These are phyloP conservation scores for Polietes domitor DNA, from an alignment of 2,888 invertebrate species.

Conservation along the genomic window DNA sequence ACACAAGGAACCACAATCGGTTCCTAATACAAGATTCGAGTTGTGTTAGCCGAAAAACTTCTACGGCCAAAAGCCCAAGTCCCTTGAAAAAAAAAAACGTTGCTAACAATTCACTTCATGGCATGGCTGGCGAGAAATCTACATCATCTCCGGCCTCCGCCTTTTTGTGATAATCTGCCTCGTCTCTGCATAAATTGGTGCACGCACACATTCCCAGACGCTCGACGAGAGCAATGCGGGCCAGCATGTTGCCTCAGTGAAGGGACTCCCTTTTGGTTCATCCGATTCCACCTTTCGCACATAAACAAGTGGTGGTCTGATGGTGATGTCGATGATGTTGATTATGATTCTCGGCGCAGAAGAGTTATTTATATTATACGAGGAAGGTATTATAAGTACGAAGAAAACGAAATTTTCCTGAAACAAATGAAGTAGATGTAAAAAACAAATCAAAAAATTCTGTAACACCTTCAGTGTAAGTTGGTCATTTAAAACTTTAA, in stretches of 20 bases:
- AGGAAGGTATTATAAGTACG: not conserved
- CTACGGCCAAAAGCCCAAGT: not conserved
- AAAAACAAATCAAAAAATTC: too few species aligned
- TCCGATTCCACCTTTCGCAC: not conserved
- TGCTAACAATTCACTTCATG: not conserved
- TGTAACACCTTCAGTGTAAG: too few species aligned
- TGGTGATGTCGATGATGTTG: not conserved
- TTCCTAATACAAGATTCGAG: constrained; percentile 38
- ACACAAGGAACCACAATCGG: constrained; percentile 20
- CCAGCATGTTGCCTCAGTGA: not conserved
- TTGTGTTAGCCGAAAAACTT: constrained; percentile 68
- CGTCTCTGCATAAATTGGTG: too few species aligned
- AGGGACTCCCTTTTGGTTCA: constrained; percentile 2
- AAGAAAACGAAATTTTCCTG: too few species aligned
- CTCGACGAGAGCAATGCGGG: too few species aligned
- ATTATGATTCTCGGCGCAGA: not conserved
- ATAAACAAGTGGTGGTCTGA: not conserved
- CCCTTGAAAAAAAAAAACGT: not conserved
- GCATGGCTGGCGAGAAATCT: not conserved
- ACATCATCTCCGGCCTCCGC: not conserved
- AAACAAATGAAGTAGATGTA: too few species aligned
- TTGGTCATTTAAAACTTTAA: too few species aligned
- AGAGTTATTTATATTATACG: not conserved
- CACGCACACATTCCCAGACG: too few species aligned
- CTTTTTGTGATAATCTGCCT: not conserved